phyloP scores from a whole-genome alignment of 2,888 invertebrate genomes.

The Nasonovia ribisnigri region DNA sequence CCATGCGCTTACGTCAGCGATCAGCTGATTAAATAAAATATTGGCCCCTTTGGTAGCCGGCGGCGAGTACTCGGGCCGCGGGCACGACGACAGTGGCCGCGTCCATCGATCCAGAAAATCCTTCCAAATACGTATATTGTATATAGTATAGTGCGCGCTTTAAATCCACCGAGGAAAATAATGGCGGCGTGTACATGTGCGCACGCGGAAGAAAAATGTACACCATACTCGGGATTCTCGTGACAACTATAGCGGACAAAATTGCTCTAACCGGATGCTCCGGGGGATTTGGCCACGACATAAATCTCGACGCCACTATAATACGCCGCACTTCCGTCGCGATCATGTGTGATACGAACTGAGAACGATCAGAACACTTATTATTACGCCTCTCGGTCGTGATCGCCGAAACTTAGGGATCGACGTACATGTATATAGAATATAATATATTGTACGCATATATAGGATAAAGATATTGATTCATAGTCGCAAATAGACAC shows the following conservation, averaged over 20 bases:
- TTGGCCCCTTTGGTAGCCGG: not conserved
- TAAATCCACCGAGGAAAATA: not conserved
- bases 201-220: slow-evolving; percentile 10
- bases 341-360: slow-evolving; percentile 7
- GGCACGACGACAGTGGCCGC: too few species aligned
- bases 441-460: not conserved
- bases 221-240: not conserved
- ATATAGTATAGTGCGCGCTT: not conserved
- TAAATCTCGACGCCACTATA: slow-evolving; percentile 35
- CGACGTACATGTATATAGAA: not conserved
- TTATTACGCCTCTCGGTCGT: not conserved
- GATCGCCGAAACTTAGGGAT: not conserved
- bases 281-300: slow-evolving; percentile 30
- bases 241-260: slow-evolving; percentile 39
- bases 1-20: not conserved
- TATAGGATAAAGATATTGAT: not conserved
- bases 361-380: not conserved
- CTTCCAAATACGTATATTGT: not conserved
- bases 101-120: not conserved
- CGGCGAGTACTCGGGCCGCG: not conserved
- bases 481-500: not conserved
- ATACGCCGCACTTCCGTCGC: not conserved
- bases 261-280: slow-evolving; percentile 48
- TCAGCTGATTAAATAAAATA: not conserved
- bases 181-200: not conserved